phyloP scores from a whole-genome alignment of 2,797 vertebrate genomes.

The Rhinichthys osculus region DNA sequence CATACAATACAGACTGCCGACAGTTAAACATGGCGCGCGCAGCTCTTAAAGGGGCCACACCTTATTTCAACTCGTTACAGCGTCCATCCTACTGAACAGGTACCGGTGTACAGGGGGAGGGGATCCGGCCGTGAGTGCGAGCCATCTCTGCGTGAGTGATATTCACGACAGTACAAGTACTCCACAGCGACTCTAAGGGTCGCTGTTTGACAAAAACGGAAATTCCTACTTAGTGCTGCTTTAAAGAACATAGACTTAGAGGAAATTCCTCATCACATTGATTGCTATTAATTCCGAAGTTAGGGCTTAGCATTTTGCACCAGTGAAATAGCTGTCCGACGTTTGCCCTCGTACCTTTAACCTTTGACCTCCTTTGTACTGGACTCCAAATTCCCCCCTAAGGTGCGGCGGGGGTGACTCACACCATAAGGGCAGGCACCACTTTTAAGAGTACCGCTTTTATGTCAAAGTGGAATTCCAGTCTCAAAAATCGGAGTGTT shows the following conservation, averaged over 20 bases:
- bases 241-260: background rate
- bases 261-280: background rate
- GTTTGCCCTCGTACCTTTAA: slow-evolving; percentile 7
- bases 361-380: background rate
- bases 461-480: slow-evolving; percentile 19
- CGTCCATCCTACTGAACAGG: too few species aligned
- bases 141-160: too few species aligned
- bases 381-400: slow-evolving; percentile 36
- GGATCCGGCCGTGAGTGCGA: too few species aligned
- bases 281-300: background rate
- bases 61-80: too few species aligned
- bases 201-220: too few species aligned
- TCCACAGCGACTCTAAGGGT: too few species aligned
- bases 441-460: background rate
- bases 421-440: background rate
- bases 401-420: slow-evolving; percentile 22
- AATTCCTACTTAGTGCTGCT: too few species aligned
- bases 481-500: background rate
- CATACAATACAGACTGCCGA: too few species aligned
- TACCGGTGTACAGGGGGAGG: too few species aligned
- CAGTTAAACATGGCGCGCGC: too few species aligned
- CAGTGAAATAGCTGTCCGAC: background rate
- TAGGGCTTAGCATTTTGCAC: background rate
- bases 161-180: too few species aligned
- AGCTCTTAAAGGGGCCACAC: too few species aligned